phyloP scores from a whole-genome alignment of 2,888 invertebrate genomes.

The Nemurella pictetii region DNA sequence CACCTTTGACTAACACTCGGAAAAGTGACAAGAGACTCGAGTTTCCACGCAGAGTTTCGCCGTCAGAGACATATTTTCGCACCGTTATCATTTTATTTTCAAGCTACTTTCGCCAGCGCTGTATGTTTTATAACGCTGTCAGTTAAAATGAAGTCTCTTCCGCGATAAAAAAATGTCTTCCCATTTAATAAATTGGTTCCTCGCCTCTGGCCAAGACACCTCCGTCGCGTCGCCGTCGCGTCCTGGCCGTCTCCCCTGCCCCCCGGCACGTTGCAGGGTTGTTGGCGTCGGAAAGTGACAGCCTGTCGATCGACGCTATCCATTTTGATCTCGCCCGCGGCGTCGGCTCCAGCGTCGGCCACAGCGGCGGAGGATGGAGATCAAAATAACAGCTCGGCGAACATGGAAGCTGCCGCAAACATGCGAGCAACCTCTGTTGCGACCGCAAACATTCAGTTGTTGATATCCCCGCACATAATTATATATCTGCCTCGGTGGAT shows the following conservation, averaged over 20 bases:
- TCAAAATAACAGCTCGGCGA: background rate
- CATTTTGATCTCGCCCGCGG: background rate
- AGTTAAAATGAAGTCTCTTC: background rate
- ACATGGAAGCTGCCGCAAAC: background rate
- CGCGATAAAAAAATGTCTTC: background rate
- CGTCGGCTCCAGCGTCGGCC: background rate
- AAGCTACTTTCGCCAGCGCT: background rate
- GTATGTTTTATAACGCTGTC: background rate
- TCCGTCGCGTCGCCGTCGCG: background rate
- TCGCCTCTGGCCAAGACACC: background rate
- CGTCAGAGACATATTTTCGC: background rate
- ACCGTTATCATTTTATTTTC: background rate
- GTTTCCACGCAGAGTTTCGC: background rate
- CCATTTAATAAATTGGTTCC: background rate
- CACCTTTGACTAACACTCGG: background rate
- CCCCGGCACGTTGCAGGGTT: background rate
- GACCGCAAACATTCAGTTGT: background rate
- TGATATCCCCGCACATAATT: background rate
- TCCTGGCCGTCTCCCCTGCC: no score
- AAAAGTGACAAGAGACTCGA: background rate
- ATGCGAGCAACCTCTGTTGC: background rate
- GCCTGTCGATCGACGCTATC: background rate
- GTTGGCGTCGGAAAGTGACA: background rate
- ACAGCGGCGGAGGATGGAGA: background rate
- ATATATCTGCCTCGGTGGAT: no score